Base-by-base conservation (phyloP, 2,113 vertebrate genomes). In the Nothobranchius furzeri region DNA sequence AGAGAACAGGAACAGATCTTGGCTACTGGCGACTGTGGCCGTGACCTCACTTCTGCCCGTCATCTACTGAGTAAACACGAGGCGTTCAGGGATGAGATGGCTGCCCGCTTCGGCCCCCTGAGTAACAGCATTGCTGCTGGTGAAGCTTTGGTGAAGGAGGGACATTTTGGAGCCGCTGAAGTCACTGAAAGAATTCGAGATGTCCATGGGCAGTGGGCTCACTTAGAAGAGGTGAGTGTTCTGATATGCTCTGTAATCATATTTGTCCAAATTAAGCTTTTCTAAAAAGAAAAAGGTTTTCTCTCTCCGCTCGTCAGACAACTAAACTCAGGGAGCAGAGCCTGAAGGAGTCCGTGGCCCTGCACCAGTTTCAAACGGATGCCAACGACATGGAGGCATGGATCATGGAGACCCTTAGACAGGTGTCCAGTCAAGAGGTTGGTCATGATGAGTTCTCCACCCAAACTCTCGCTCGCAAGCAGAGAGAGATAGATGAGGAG, bases 371-470 rank as follows among this genome's bases (percentile, higher is more conserved):
- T 86, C 95, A 95, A 83, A 95, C 96, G 0, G 96, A 98, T 4
- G 94, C 95, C 1, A 95, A 92, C 1, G 96, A 98, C 82, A 92
- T 95, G 90, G 95, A 96, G 60, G 94, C 92, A 7, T 95, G 96
- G 96, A 64, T 95, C 57, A 86, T 93, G 75, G 96, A 97, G 25
- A 93, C 95, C 0, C 78, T 95, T 43, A 91, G 95, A 60, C 87
- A 95, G 59, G 95, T 95, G n/a, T 94, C 95, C 60, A 95, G 95
- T 90, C 90, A 93, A 0, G 96, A 98, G 52, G 78, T 97, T 12
- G 96, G 96, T 13, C 96, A 95, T 0, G 96, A 98, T 2, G 95
- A 98, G 75, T 95, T 95, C 69, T 97, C 96, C 36, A 96, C 96
- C 0, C 94, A 95, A 67, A 95, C 95, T 6, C 73, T 98, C 42